A percentile compares a stretch with the other conserved stretches of the same genome.
Conservation (phyloP, 2,888 invertebrate genomes). For the Andrena haemorrhoa region DNA sequence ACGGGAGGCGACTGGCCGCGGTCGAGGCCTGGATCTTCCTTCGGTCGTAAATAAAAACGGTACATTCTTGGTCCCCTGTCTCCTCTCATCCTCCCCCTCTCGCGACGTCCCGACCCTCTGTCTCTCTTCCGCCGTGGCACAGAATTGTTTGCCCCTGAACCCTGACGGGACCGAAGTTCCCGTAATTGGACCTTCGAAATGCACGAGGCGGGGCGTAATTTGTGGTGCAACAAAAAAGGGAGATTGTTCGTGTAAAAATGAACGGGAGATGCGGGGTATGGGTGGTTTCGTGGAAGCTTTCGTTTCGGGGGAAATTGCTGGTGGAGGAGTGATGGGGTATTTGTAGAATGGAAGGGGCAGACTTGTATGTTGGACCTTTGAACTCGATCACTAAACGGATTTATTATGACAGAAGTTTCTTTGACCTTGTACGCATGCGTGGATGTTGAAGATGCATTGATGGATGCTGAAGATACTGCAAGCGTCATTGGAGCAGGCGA, state of each 20-base stretch:
- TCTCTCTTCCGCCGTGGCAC: not conserved
- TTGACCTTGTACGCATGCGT: not conserved
- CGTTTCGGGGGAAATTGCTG: too few relatives aligned
- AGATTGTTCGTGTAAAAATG: too few relatives aligned
- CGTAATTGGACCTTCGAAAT: not conserved
- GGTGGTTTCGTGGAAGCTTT: too few relatives aligned
- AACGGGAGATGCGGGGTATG: too few relatives aligned
- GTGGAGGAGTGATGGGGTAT: too few relatives aligned
- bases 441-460: too few relatives aligned
- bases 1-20: conserved; percentile 73
- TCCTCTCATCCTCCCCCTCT: not conserved
- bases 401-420: not conserved
- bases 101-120: not conserved
- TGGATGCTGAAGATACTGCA: too few relatives aligned
- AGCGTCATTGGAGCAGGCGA: too few relatives aligned
- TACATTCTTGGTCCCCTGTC: conserved; percentile 48
- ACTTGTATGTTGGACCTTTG: not conserved
- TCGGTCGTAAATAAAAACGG: conserved; percentile 77
- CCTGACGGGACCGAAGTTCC: not conserved
- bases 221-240: too few relatives aligned
- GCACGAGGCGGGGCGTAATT: not conserved
- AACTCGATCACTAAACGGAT: not conserved
- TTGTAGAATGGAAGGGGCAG: too few relatives aligned
- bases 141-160: not conserved
- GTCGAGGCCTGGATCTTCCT: conserved; percentile 73